These are phyloP conservation scores for Ctenopoma multispine DNA, from an alignment of 2,797 vertebrate species.

Conservation along the genomic window DNA sequence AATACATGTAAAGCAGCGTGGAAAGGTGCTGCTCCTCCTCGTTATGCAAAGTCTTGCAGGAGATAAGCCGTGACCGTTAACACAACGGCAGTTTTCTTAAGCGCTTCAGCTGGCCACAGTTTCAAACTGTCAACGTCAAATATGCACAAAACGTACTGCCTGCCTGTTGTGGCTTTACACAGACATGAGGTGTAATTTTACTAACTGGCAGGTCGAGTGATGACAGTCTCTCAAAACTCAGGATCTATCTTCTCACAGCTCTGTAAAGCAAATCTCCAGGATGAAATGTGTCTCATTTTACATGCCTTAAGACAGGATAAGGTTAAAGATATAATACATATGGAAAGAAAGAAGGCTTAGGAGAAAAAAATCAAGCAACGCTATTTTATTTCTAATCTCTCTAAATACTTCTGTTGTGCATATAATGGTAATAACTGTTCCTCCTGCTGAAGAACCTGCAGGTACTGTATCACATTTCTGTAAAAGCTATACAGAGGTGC, in stretches of 20 bases:
- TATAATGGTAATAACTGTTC: neutral
- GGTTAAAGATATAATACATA: conserved; percentile 50
- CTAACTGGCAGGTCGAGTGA: conserved; percentile 34
- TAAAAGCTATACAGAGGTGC: neutral
- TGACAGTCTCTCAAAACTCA: neutral
- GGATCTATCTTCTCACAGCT: conserved; percentile 27
- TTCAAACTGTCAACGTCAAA: conserved; percentile 79
- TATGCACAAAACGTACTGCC: conserved; percentile 49
- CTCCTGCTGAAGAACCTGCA: neutral
- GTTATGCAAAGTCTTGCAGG: conserved; percentile 80
- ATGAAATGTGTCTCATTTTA: conserved; percentile 37
- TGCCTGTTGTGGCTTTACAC: conserved; percentile 67
- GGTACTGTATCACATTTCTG: neutral
- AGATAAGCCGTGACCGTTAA: conserved; percentile 82
- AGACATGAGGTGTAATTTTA: conserved; percentile 37
- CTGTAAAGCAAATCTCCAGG: conserved; percentile 20
- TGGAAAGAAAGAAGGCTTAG: conserved; percentile 16
- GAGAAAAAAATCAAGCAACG: conserved; percentile 18
- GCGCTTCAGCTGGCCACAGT: conserved; percentile 70
- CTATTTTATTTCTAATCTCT: neutral
- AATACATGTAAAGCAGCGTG: conserved; percentile 74
- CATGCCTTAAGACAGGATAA: conserved; percentile 41
- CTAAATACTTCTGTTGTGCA: neutral
- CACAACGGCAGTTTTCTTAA: conserved; percentile 65
- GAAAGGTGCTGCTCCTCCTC: conserved; percentile 65